These are phyloP conservation scores for Brienomyrus brachyistius DNA, from an alignment of 2,113 vertebrate species.

Conservation along the genomic window DNA sequence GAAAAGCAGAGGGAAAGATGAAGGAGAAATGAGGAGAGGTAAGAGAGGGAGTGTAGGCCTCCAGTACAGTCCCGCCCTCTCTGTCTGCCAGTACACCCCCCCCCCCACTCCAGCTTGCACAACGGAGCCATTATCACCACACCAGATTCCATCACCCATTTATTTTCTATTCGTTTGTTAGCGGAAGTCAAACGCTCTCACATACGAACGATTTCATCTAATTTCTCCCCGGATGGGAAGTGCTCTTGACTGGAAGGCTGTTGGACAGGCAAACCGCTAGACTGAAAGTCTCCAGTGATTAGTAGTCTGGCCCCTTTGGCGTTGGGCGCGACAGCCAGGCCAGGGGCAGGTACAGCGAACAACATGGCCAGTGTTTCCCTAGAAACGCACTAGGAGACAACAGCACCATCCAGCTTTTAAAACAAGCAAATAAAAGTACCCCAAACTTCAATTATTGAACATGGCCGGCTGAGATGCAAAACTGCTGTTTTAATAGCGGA, in stretches of 20 bases:
- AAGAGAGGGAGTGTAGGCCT: background rate
- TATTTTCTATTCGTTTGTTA: conserved; percentile 39
- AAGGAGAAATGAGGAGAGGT: background rate
- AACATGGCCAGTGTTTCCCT: background rate
- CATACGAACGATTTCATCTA: conserved; percentile 27
- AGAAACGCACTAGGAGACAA: background rate
- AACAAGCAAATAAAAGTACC: background rate
- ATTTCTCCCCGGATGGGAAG: conserved; percentile 36
- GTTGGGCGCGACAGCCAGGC: background rate
- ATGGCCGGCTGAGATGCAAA: background rate
- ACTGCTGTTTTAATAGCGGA: background rate
- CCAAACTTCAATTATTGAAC: background rate
- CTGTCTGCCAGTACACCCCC: conserved; percentile 7
- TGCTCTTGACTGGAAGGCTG: conserved; percentile 23
- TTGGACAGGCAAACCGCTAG: conserved; percentile 29
- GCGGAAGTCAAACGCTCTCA: conserved; percentile 41
- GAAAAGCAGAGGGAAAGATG: conserved; percentile 2
- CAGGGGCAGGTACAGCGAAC: background rate
- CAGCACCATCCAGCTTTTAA: background rate
- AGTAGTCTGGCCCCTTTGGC: conserved; percentile 29
- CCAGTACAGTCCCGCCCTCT: background rate
- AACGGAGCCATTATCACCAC: conserved; percentile 35
- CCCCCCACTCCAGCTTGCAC: conserved; percentile 18
- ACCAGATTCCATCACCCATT: conserved; percentile 33
- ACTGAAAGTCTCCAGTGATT: conserved; percentile 39